Percentiles rank a stretch among this genome's conserved stretches.
These are phyloP conservation scores for Papilio polyxenes DNA, from an alignment of 1,140 invertebrate genomes.

Conservation along the genomic window DNA sequence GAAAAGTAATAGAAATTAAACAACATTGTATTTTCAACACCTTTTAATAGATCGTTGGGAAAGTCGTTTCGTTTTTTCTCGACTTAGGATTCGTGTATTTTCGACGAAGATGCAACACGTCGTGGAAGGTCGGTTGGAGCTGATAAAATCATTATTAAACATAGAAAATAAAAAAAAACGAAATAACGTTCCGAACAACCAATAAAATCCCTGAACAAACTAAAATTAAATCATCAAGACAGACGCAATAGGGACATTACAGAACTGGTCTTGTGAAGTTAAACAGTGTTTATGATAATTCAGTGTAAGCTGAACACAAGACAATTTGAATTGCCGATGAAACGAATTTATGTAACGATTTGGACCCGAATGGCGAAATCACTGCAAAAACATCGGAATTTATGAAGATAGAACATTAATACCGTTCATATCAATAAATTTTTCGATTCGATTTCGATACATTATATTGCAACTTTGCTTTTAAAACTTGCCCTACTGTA, in stretches of 20 bases:
- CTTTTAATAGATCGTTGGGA: no score
- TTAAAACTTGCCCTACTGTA: background rate
- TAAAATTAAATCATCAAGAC: constrained; percentile 17
- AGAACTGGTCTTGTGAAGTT: constrained; percentile 41
- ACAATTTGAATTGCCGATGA: constrained; percentile 41
- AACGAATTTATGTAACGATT: constrained; percentile 33
- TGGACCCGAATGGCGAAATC: background rate
- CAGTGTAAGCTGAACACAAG: constrained; percentile 42
- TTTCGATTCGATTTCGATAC: background rate
- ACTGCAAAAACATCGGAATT: constrained; percentile 24
- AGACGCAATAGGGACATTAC: constrained; percentile 43
- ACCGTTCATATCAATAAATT: no score
- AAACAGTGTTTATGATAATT: constrained; percentile 56
- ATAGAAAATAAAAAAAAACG: no score
- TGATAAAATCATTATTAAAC: no score
- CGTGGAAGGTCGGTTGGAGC: no score
- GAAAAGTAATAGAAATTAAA: no score
- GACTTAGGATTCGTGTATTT: no score
- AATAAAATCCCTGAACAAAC: constrained; percentile 1
- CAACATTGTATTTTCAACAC: no score
- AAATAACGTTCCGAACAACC: background rate
- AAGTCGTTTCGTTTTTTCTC: no score
- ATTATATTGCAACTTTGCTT: background rate
- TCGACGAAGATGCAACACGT: no score
- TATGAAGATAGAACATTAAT: background rate